Evolutionary conservation across 2,797 vertebrate species (phyloP), one percentile per base, ranked within the genome.

Genomic region (Lagodon rhomboides): DNA sequence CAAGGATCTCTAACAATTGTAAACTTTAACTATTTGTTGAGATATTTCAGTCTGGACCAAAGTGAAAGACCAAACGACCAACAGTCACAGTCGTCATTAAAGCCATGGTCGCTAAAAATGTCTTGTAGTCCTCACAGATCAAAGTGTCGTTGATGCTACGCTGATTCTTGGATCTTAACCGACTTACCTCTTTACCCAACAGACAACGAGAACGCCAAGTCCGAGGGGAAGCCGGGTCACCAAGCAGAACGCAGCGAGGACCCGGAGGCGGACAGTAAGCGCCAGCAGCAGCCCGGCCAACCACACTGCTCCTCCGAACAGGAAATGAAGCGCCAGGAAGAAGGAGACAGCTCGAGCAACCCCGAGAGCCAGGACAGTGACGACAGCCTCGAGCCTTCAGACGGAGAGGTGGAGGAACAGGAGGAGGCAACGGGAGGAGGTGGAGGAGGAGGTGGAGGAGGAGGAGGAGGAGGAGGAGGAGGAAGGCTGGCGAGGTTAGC

Each of bases 281-380:
- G 88, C 17, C 96, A 97, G 84, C 97, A 97, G 91, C 95, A 91
- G 51, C 94, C 96, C 0, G 96, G 97, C 77, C 96, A 95, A 61
- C 69, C 89, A 1, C 90, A 90, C 55, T 94, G 97, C 65, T 97
- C 98, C 67, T 86, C 90, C 1, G 96, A 98, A 91, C 96, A 97
- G 43, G 97, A 99, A 87, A 97, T 96, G 97, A 97, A 97, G 90
- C 96, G 96, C 65, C 96, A 97, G 68, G 97, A 99, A 20, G 97
- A 99, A 55, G 97, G 96, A 61, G 97, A 97, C 92, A 98, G 97
- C 92, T 99, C 97, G 80, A 98, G 98, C 93, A 98, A 99, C 91
- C 96, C 97, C 0, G 98, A 99, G 93, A 99, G 98, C 93, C 98
- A 97, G 87, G 98, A 99, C 87, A 99, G 98, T 25, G 98, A 98